Percentiles rank a stretch among this genome's conserved stretches.
phyloP scores from a whole-genome alignment of 2,113 vertebrate genomes.

The Ibidorhyncha struthersii region DNA sequence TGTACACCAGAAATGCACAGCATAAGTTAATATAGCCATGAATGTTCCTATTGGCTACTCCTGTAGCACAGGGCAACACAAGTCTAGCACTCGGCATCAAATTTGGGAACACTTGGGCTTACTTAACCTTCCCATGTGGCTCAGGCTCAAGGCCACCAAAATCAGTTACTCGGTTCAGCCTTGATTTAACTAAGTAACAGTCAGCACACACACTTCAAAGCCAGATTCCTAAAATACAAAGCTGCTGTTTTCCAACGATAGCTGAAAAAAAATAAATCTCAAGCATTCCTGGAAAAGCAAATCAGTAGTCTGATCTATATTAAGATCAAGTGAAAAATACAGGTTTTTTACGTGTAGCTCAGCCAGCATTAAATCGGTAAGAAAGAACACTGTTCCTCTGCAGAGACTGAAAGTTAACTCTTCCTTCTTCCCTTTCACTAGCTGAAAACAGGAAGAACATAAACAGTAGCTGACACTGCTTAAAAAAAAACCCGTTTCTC shows the following conservation, averaged over 20 bases:
- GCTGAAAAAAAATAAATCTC: background rate
- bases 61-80: background rate
- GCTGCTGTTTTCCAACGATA: background rate
- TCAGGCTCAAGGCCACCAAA: background rate
- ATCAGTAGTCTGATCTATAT: slow-evolving; percentile 14
- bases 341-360: background rate
- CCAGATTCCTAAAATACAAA: background rate
- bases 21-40: background rate
- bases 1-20: background rate
- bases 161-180: background rate
- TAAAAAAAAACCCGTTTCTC: background rate
- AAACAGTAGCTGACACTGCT: background rate
- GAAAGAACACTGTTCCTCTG: background rate
- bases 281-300: slow-evolving; percentile 32
- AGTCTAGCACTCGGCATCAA: background rate
- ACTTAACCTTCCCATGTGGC: background rate
- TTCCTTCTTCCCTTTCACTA: background rate
- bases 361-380: background rate
- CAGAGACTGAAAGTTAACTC: background rate
- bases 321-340: slow-evolving; percentile 28
- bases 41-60: background rate
- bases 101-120: background rate
- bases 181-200: background rate
- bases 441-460: background rate
- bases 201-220: background rate